These are phyloP conservation scores for Bursaphelenchus okinawaensis DNA, from an alignment of 2,888 invertebrate species.

Conservation along the genomic window DNA sequence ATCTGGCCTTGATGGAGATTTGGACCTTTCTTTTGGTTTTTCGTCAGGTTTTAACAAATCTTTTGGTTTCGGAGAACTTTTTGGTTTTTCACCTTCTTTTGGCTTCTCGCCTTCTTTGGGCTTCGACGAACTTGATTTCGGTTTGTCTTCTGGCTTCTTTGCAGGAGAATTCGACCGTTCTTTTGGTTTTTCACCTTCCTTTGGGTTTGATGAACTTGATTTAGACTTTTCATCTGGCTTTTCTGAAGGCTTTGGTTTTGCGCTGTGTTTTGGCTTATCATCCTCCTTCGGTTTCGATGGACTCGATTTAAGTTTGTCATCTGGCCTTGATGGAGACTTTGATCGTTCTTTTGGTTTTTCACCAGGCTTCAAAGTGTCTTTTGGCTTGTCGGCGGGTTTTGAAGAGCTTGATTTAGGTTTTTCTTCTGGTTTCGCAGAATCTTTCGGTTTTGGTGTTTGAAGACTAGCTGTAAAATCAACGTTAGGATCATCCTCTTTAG, in stretches of 20 bases:
- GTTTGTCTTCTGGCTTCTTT: not conserved
- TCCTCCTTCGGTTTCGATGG: not conserved
- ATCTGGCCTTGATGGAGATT: not conserved
- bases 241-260: not conserved
- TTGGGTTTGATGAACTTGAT: not conserved
- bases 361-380: slow-evolving; percentile 4
- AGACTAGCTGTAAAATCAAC: too few relatives aligned
- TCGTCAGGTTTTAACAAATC: not conserved
- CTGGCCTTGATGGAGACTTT: slow-evolving; percentile 9
- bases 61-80: not conserved
- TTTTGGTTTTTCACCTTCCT: not conserved
- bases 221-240: not conserved
- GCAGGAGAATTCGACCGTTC: not conserved
- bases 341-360: slow-evolving; percentile 13
- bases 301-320: slow-evolving; percentile 28
- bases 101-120: slow-evolving; percentile 9
- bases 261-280: not conserved
- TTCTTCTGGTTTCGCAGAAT: slow-evolving; percentile 9
- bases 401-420: slow-evolving; percentile 22
- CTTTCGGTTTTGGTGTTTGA: slow-evolving; percentile 10
- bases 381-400: slow-evolving; percentile 7
- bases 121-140: too few relatives aligned
- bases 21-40: not conserved
- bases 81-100: not conserved
- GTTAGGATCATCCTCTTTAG: slow-evolving; percentile 15